Percentiles rank a stretch among this genome's conserved stretches.
These are phyloP conservation scores for Ashinkailepas kermadecensis DNA, from an alignment of 2,888 invertebrate genomes.

Conservation along the genomic window DNA sequence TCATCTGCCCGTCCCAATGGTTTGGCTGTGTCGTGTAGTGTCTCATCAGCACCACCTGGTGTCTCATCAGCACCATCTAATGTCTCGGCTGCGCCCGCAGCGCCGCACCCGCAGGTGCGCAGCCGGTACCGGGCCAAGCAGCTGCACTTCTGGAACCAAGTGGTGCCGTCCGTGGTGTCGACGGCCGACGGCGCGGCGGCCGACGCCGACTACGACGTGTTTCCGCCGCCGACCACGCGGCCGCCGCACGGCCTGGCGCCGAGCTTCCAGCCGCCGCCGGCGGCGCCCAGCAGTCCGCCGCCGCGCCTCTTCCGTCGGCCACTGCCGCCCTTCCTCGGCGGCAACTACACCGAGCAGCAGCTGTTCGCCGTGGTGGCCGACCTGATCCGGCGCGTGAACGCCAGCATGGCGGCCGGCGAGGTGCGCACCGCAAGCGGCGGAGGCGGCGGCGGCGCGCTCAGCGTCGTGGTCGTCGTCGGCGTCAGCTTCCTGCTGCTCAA, in stretches of 20 bases:
- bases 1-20: too few relatives aligned
- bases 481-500: slow-evolving; percentile 65
- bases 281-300: not conserved
- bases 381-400: not conserved
- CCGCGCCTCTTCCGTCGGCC: not conserved
- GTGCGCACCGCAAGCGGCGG: not conserved
- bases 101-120: slow-evolving; percentile 32
- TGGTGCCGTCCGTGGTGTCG: not conserved
- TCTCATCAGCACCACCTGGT: too few relatives aligned
- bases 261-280: not conserved
- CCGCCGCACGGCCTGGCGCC: not conserved
- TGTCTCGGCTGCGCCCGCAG: not conserved
- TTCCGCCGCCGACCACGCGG: not conserved
- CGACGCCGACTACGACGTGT: slow-evolving; percentile 1
- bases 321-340: not conserved
- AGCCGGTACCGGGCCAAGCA: slow-evolving; percentile 30
- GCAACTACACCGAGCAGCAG: not conserved
- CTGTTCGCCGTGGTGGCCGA: not conserved
- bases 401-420: not conserved
- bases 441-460: slow-evolving; percentile 34
- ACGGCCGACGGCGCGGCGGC: not conserved
- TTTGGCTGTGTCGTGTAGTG: too few relatives aligned
- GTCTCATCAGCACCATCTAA: too few relatives aligned
- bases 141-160: slow-evolving; percentile 33
- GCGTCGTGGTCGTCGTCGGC: slow-evolving; percentile 49